Evolutionary conservation across 2,113 vertebrate species (phyloP), one percentile per base, ranked within the genome.

Genomic region (Phalacrocorax brasilianus): DNA sequence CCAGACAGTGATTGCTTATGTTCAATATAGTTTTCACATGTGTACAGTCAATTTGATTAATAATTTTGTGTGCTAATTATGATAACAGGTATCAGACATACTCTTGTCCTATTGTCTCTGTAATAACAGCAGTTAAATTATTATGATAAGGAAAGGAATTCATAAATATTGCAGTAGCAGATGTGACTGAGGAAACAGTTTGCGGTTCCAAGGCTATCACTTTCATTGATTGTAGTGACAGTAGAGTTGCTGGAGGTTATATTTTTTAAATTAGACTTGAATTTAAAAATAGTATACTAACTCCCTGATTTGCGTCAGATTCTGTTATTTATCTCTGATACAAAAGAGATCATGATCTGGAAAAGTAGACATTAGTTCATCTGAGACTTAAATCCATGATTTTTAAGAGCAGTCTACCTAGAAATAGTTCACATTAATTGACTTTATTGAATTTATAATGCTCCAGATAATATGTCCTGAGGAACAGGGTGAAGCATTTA

Each of bases 401-500:
- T 91, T 94, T 94, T 89, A 95, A 79, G 66, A 79, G 33, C 62
- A 91, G 42, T 40, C 61, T 84, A 38, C 62, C 62, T 93, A 87
- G 92, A 96, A 92, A 92, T 93, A 94, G 88, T 91, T 91, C 86
- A 75, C 49, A 72, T 95, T 93, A 95, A 94, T 92, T 94, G 84
- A 82, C 53, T 92, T 91, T 92, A 92, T 91, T 89, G 83, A 79
- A 93, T 94, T 92, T 93, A 78, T 91, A 91, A 91, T 87, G 66
- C 70, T 92, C 70, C 28, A 91, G 70, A 87, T 93, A 93, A 72
- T 72, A 75, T 32, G 56, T 87, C 91, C 86, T 47, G 44, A 91
- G 88, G 91, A 94, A 72, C 32, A 75, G 30, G 59, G 44, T 52
- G 56, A 96, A 92, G 8, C 56, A 70, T 94, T 96, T 93, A 78